Evolutionary conservation across 2,797 vertebrate genomes (phyloP).

Genomic region (Melanogrammus aeglefinus): DNA sequence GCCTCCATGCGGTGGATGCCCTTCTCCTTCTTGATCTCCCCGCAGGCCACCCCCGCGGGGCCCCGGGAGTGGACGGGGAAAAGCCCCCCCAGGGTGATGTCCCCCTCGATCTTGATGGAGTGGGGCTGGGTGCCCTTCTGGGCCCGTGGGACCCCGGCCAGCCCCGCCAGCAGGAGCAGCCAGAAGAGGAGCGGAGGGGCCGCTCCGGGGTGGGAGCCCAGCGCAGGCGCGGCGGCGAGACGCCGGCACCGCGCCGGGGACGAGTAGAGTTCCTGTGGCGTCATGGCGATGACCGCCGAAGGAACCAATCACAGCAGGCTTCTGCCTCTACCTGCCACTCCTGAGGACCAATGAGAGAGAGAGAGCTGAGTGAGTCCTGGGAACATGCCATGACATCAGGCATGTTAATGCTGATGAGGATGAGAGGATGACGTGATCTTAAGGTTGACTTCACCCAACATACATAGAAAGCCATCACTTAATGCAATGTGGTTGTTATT

Average conservation of each 20-base stretch:
- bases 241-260: constrained; percentile 42
- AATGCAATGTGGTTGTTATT: not conserved
- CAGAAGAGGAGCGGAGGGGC: not conserved
- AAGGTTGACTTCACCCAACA: not conserved
- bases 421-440: not conserved
- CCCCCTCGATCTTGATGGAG: constrained; percentile 86
- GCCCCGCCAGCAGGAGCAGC: constrained; percentile 46
- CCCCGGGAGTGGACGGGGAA: constrained; percentile 88
- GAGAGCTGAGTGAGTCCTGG: not conserved
- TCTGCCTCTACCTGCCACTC: constrained; percentile 64
- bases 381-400: not conserved
- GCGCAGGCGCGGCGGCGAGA: not conserved
- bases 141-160: constrained; percentile 38
- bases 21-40: constrained; percentile 87
- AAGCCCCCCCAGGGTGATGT: constrained; percentile 86
- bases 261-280: constrained; percentile 43
- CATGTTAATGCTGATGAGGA: not conserved
- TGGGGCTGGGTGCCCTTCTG: constrained; percentile 73
- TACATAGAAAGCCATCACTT: not conserved
- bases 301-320: constrained; percentile 59
- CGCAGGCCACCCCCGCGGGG: constrained; percentile 81
- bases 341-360: constrained; percentile 33
- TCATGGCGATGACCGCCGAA: constrained; percentile 66
- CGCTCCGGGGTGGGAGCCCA: not conserved
- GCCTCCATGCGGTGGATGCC: constrained; percentile 92